phyloP scores from a whole-genome alignment of 2,888 invertebrate species.

The Operophtera brumata region DNA sequence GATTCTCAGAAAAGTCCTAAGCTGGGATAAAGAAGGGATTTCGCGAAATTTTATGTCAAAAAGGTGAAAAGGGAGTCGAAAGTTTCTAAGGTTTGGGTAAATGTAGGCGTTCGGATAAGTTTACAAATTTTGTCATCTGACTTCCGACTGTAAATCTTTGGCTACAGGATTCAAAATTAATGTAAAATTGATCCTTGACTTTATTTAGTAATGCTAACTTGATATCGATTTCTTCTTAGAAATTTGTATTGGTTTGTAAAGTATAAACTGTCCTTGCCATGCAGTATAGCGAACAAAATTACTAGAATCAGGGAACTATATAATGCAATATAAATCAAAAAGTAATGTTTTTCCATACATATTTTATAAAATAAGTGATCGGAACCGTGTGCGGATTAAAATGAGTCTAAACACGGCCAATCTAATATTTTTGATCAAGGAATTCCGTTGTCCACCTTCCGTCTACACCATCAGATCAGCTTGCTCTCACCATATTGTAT shows the following conservation, averaged over 20 bases:
- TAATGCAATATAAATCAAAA: too few species aligned
- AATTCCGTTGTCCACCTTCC: too few species aligned
- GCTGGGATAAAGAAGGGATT: constrained; percentile 33
- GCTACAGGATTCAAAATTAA: constrained; percentile 18
- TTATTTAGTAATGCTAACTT: constrained; percentile 22
- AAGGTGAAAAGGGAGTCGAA: constrained; percentile 32
- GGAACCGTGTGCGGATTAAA: too few species aligned
- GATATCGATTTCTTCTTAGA: constrained; percentile 24
- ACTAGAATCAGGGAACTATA: neutral
- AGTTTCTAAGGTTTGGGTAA: constrained; percentile 27
- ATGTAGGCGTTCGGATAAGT: constrained; percentile 25
- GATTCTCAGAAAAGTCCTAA: constrained; percentile 31
- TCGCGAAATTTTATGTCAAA: constrained; percentile 32
- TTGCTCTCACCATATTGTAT: too few species aligned
- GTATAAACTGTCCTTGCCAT: constrained; percentile 16
- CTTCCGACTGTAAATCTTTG: constrained; percentile 21
- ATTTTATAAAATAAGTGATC: too few species aligned
- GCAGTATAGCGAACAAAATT: constrained; percentile 17
- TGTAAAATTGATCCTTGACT: constrained; percentile 5
- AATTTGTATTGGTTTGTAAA: constrained; percentile 29
- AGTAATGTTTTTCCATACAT: too few species aligned
- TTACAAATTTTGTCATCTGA: constrained; percentile 16
- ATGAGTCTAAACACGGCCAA: too few species aligned
- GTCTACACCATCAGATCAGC: too few species aligned
- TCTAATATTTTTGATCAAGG: too few species aligned